Conservation (phyloP, 1,140 invertebrate genomes). For the Idris sp. region DNA sequence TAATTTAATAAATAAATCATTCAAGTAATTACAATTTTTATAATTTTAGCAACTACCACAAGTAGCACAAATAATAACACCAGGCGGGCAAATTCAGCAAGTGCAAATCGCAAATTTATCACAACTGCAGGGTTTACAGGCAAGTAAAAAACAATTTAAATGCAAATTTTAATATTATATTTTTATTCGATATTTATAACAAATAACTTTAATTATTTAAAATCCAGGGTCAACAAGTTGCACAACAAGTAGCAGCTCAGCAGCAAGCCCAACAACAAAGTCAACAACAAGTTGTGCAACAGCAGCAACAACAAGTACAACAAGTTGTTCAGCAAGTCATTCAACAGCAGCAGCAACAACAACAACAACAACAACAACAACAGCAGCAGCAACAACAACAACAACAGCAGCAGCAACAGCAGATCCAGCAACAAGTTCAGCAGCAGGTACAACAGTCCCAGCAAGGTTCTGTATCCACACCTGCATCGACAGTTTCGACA, state of each 20-base stretch:
- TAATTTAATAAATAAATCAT: too few relatives aligned
- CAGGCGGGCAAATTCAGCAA: constrained; percentile 91
- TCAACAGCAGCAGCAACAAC: constrained; percentile 51
- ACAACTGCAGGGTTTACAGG: constrained; percentile 79
- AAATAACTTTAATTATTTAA: too few relatives aligned
- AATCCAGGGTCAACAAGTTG: constrained; percentile 72
- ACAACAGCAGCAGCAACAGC: constrained; percentile 70
- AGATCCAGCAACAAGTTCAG: constrained; percentile 77
- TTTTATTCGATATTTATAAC: too few relatives aligned
- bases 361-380: constrained; percentile 22
- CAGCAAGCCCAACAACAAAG: constrained; percentile 73
- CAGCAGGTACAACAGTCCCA: constrained; percentile 75
- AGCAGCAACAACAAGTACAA: constrained; percentile 73
- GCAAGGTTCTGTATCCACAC: constrained; percentile 71
- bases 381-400: constrained; percentile 60
- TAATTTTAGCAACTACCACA: constrained; percentile 81
- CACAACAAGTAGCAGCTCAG: constrained; percentile 74
- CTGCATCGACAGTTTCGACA: constrained; percentile 73
- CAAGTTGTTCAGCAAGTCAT: constrained; percentile 76
- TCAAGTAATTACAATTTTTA: too few relatives aligned
- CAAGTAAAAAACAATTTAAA: constrained; percentile 35
- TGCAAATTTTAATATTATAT: too few relatives aligned
- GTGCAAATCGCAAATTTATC: constrained; percentile 86
- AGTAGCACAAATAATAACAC: constrained; percentile 91
- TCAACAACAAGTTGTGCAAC: constrained; percentile 74